These are phyloP conservation scores for Trididemnum nubilum DNA, from an alignment of 23 tunicate genomes.

Conservation along the genomic window DNA sequence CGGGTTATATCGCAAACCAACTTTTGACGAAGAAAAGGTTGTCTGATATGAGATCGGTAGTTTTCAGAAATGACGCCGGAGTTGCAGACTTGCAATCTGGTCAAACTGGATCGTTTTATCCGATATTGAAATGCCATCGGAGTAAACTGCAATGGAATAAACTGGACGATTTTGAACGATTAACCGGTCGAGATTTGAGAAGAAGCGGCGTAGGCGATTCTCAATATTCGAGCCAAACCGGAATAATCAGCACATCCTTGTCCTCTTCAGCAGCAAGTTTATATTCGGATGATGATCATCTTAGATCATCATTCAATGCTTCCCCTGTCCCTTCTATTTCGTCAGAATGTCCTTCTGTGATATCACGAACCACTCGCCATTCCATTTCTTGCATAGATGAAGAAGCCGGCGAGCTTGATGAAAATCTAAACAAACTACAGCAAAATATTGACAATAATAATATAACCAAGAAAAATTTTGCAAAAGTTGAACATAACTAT, in stretches of 20 bases:
- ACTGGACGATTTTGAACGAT: neutral
- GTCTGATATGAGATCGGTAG: slow-evolving; percentile 14
- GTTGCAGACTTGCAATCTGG: neutral
- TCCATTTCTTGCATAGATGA: slow-evolving; percentile 27
- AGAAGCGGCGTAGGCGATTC: neutral
- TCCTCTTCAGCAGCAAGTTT: slow-evolving; percentile 74
- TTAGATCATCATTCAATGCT: neutral
- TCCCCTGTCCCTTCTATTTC: slow-evolving; percentile 37
- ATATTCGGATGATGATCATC: slow-evolving; percentile 57
- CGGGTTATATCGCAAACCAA: neutral
- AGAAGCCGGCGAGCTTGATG: slow-evolving; percentile 7
- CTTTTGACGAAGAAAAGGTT: neutral
- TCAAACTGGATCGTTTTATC: neutral
- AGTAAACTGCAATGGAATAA: neutral
- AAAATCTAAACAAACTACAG: neutral
- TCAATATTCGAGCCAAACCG: too few relatives aligned
- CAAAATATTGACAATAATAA: slow-evolving; percentile 19
- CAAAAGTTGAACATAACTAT: slow-evolving; percentile 23
- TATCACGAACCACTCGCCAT: neutral
- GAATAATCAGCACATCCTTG: slow-evolving; percentile 59
- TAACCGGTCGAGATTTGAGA: neutral
- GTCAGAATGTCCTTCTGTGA: slow-evolving; percentile 43
- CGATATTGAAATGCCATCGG: neutral
- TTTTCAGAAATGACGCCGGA: neutral
- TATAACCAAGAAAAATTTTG: neutral